Evolutionary conservation across 2,888 invertebrate genomes (phyloP).

Genomic region (Synanthedon vespiformis): DNA sequence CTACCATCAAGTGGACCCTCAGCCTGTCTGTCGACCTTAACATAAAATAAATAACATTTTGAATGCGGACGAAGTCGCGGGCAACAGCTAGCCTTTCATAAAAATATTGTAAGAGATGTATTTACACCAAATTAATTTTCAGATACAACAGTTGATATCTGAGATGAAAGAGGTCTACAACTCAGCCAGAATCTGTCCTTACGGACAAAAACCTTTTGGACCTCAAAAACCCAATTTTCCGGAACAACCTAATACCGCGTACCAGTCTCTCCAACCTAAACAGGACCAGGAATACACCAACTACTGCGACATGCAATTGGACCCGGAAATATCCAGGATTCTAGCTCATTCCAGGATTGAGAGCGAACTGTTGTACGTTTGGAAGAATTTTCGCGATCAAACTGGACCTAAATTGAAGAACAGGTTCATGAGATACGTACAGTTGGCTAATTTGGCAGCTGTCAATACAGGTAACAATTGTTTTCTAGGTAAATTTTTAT

Average conservation of each 20-base stretch:
- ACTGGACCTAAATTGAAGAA: conserved; percentile 82
- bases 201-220: conserved; percentile 62
- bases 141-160: conserved; percentile 78
- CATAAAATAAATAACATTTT: too few species aligned
- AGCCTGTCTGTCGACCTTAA: too few species aligned
- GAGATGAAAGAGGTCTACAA: conserved; percentile 86
- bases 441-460: conserved; percentile 84
- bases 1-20: too few species aligned
- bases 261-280: conserved; percentile 31
- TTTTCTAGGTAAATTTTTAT: not conserved
- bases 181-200: conserved; percentile 79
- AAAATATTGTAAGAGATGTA: too few species aligned
- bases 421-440: conserved; percentile 82
- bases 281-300: conserved; percentile 31
- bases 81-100: too few species aligned
- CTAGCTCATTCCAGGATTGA: conserved; percentile 81
- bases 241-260: conserved; percentile 13
- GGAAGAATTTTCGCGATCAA: conserved; percentile 85
- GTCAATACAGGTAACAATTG: conserved; percentile 72
- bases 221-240: conserved; percentile 35
- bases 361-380: conserved; percentile 79
- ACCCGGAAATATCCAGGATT: conserved; percentile 72
- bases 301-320: conserved; percentile 72
- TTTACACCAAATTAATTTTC: conserved; percentile 14
- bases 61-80: too few species aligned